Percentiles rank a stretch among this genome's conserved stretches.
Conservation (phyloP, 2,888 invertebrate species). For the Melanargia galathea region DNA sequence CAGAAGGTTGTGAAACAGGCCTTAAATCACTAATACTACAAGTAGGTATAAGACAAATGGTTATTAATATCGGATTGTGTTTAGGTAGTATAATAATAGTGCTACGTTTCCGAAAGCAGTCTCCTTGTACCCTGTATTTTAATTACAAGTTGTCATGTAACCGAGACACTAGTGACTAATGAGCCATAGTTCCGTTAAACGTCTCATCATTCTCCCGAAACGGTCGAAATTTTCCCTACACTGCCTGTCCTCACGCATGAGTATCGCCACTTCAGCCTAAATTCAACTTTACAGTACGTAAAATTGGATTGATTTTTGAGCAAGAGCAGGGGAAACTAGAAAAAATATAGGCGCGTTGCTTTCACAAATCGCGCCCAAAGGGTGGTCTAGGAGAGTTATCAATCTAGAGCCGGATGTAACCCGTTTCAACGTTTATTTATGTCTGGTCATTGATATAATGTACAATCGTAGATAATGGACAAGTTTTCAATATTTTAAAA, state of each 20-base stretch:
- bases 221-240: constrained; percentile 68
- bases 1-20: too few relatives aligned
- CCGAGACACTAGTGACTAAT: too few relatives aligned
- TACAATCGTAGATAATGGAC: neutral
- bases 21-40: too few relatives aligned
- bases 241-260: constrained; percentile 71
- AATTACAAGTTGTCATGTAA: too few relatives aligned
- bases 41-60: too few relatives aligned
- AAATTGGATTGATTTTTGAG: constrained; percentile 22
- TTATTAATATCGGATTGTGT: too few relatives aligned
- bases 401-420: constrained; percentile 71
- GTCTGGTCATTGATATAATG: constrained; percentile 49
- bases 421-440: constrained; percentile 73
- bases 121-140: too few relatives aligned
- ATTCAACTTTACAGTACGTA: constrained; percentile 28
- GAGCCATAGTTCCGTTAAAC: constrained; percentile 64
- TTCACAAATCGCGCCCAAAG: constrained; percentile 69
- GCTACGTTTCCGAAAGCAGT: too few relatives aligned
- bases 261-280: constrained; percentile 27
- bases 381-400: constrained; percentile 69
- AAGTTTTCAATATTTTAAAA: too few relatives aligned
- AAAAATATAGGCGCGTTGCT: constrained; percentile 41
- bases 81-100: too few relatives aligned
- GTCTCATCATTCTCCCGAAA: constrained; percentile 76
- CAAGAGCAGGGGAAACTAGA: constrained; percentile 29